phyloP scores from a whole-genome alignment of 2,797 vertebrate genomes.

The Clamator glandarius region DNA sequence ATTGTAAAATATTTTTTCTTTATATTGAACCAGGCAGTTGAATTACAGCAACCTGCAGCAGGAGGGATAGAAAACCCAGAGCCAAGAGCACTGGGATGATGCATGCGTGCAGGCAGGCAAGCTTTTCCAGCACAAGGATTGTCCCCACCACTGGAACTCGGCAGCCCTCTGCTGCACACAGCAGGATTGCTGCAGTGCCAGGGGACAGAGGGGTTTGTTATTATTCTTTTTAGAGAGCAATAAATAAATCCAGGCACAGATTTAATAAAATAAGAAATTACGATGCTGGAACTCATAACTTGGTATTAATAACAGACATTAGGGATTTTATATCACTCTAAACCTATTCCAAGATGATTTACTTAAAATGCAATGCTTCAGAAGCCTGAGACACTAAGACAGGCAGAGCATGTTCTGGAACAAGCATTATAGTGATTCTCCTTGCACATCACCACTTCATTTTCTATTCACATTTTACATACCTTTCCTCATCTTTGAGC shows the following conservation, averaged over 20 bases:
- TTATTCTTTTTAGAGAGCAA: neutral
- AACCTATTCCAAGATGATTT: neutral
- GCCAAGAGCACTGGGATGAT: neutral
- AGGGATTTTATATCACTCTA: neutral
- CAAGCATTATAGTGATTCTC: neutral
- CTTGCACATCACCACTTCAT: neutral
- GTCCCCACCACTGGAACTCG: neutral
- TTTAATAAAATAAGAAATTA: neutral
- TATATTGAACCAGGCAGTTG: neutral
- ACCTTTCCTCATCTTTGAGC: neutral
- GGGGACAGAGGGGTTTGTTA: accelerated
- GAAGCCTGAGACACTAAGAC: neutral
- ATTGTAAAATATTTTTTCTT: neutral
- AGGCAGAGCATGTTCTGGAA: neutral
- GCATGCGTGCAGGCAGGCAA: too few relatives aligned
- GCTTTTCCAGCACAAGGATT: accelerated
- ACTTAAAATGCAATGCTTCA: neutral
- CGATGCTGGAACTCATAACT: neutral
- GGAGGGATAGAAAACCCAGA: accelerated
- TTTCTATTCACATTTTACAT: neutral
- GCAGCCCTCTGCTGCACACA: neutral
- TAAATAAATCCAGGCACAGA: neutral
- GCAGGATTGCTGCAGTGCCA: neutral
- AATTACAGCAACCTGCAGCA: accelerated
- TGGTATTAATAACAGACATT: neutral